Evolutionary conservation across 2,797 vertebrate species (phyloP), one percentile per base, ranked within the genome.

Genomic region (Dicrostonyx torquatus): DNA sequence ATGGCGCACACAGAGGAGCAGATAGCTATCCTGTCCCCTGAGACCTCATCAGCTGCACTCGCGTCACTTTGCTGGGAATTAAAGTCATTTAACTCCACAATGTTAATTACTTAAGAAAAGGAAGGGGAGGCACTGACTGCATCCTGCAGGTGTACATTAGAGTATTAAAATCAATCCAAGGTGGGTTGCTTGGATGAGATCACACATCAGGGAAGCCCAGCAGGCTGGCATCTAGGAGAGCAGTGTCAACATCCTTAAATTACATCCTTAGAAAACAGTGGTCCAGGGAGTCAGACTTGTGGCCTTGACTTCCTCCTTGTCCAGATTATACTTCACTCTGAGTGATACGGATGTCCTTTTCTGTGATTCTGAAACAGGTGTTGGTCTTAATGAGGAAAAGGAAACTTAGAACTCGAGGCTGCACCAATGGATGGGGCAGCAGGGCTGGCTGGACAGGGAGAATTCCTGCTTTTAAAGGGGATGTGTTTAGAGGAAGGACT

Each of bases 21-120:
- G 94, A 93, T 5, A 20, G 91, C 95, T 9, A 6, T 93, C 93
- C 62, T 2, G 0, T 85, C 97, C 0, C 96, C 53, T 0, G 12
- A 96, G 94, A 87, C 86, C 68, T 93, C 95, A 94, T 95, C 93
- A 58, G 15, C 90, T 93, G 84, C 95, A 95, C 89, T 89, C 91
- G 84, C 64, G 93, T 96, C 94, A 7, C 97, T 93, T 96, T 88
- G 1, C 87, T 4, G 24, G 40, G 68, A 97, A 79, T 92, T 75
- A 97, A 94, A 95, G 93, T 37, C 64, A 92, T 93, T 96, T 95
- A 89, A 90, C 92, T 75, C 79, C 29, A 0, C 73, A 0, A 18
- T 96, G 97, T 94, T 98, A 97, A 98, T 96, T 94, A 91, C 93
- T 97, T 97, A 93, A 96, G 97, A 45, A 31, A 96, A 45, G 73